Evolutionary conservation across 2,113 vertebrate genomes (phyloP).

Genomic region (Hydropotes inermis): DNA sequence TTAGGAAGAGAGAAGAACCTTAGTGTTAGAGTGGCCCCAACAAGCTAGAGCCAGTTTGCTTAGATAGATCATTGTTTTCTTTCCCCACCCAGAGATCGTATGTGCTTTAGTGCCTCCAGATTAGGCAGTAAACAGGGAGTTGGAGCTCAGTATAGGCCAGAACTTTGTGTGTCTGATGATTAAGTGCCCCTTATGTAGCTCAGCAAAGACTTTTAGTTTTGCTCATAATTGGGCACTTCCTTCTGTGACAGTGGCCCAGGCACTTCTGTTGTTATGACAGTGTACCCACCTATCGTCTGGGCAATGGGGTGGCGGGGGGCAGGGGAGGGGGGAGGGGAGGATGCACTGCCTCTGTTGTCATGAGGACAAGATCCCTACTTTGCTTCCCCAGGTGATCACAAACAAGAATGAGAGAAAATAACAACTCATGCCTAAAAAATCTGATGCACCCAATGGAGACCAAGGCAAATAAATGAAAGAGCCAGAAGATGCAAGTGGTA

Average conservation of each 20-base stretch:
- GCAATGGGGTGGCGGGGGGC: conserved; percentile 14
- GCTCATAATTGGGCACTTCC: conserved; percentile 34
- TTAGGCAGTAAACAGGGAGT: conserved; percentile 36
- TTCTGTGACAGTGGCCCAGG: not conserved
- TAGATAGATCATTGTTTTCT: not conserved
- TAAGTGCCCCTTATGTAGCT: not conserved
- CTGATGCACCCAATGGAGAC: not conserved
- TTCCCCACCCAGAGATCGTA: not conserved
- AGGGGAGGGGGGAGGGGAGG: conserved; percentile 10
- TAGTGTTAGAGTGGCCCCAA: not conserved
- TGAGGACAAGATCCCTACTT: conserved; percentile 22
- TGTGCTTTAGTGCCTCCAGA: not conserved
- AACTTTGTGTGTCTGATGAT: not conserved
- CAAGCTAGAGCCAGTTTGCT: not conserved
- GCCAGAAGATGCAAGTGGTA: conserved; percentile 47
- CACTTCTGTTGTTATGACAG: not conserved
- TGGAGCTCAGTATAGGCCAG: conserved; percentile 3
- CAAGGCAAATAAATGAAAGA: conserved; percentile 24
- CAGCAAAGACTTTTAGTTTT: not conserved
- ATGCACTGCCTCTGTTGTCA: conserved; percentile 43
- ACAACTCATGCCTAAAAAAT: conserved; percentile 10
- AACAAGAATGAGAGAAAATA: conserved; percentile 17
- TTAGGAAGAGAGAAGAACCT: not conserved
- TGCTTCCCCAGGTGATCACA: conserved; percentile 43
- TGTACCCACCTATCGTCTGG: not conserved